phyloP scores from a whole-genome alignment of 1,140 invertebrate species.

The Drosophila albomicans region DNA sequence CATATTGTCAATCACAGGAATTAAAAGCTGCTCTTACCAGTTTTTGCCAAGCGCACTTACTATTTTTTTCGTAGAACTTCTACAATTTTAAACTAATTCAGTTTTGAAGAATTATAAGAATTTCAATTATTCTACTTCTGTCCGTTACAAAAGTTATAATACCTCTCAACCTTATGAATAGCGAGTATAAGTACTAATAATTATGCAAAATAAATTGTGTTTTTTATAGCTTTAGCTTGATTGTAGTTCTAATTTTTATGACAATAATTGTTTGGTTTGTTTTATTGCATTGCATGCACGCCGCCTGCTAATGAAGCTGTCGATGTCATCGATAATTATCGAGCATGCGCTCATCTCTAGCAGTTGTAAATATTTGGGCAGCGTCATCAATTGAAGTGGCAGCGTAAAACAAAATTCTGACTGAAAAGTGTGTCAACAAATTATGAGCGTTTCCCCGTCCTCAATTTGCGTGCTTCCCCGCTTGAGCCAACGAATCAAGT shows the following conservation, averaged over 20 bases:
- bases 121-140: no score
- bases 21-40: no score
- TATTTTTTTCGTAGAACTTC: no score
- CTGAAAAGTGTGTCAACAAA: conserved; percentile 50
- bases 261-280: background rate
- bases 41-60: no score
- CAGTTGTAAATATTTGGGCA: conserved; percentile 15
- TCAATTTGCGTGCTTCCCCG: background rate
- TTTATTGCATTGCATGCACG: no score
- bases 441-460: conserved; percentile 10
- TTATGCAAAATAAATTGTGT: no score
- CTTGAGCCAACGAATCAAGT: conserved; percentile 5
- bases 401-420: conserved; percentile 20
- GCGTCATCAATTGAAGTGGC: conserved; percentile 14
- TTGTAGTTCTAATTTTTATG: background rate
- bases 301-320: background rate
- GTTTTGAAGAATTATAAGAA: no score
- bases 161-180: no score
- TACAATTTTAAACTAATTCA: no score
- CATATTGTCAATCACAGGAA: no score
- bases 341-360: conserved; percentile 20
- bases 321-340: background rate
- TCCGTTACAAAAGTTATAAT: no score
- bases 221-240: background rate
- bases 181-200: no score